Conservation (phyloP, 2,888 invertebrate species). For the Ganaspis brasiliensis region DNA sequence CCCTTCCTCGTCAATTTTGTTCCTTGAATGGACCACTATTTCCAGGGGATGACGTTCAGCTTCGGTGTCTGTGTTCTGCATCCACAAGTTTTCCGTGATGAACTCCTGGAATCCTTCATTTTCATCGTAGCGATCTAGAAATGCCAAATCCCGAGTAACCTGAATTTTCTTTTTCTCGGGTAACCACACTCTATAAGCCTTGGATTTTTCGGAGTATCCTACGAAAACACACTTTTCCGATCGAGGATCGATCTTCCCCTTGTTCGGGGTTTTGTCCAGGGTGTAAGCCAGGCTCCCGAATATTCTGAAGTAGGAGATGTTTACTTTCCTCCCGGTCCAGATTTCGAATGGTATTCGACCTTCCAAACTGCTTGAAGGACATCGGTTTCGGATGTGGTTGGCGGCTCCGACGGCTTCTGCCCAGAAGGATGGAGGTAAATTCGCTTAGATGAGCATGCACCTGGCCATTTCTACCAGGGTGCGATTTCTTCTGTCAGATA, state of each 20-base stretch:
- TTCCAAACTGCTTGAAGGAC: constrained; percentile 53
- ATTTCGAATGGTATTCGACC: constrained; percentile 55
- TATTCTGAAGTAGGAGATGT: neutral
- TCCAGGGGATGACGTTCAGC: too few species aligned
- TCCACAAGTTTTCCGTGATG: too few species aligned
- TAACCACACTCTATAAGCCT: neutral
- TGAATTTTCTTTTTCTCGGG: neutral
- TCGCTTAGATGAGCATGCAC: constrained; percentile 61
- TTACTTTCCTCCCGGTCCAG: too few species aligned
- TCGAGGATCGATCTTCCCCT: neutral
- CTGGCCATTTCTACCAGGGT: constrained; percentile 66
- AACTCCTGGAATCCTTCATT: neutral
- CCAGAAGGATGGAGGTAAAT: constrained; percentile 62
- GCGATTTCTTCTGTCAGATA: constrained; percentile 66
- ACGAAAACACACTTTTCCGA: neutral
- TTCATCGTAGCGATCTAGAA: neutral
- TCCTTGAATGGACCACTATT: too few species aligned
- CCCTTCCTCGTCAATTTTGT: too few species aligned
- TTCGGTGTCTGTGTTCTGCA: too few species aligned
- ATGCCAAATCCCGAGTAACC: neutral
- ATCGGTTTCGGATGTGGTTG: constrained; percentile 64
- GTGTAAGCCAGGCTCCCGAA: neutral
- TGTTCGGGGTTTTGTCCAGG: neutral
- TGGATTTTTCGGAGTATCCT: too few species aligned
- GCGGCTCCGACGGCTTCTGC: constrained; percentile 67